Percentiles rank a stretch among this genome's conserved stretches.
phyloP scores from a whole-genome alignment of 2,888 invertebrate genomes.

The Anarsia innoxiella region DNA sequence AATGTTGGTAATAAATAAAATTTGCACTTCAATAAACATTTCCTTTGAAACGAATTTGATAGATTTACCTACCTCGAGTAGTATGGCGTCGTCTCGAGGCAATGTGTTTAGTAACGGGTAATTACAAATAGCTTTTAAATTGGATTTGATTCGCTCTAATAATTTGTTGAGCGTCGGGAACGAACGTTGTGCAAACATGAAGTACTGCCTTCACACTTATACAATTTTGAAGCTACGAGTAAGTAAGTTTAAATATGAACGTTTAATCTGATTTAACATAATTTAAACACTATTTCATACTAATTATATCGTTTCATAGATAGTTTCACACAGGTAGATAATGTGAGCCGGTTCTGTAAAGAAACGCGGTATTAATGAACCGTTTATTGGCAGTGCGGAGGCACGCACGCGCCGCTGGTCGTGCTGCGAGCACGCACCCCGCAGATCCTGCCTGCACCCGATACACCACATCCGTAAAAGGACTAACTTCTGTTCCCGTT shows the following conservation, averaged over 20 bases:
- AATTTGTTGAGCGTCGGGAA: conserved; percentile 31
- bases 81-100: conserved; percentile 16
- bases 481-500: conserved; percentile 59
- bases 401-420: no score
- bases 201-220: conserved; percentile 31
- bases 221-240: no score
- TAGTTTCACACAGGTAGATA: no score
- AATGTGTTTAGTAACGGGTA: conserved; percentile 40
- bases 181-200: conserved; percentile 23
- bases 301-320: no score
- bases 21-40: no score
- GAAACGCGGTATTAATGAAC: conserved; percentile 35
- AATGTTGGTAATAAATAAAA: no score
- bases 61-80: neutral
- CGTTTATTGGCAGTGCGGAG: conserved; percentile 31
- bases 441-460: conserved; percentile 30
- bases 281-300: no score
- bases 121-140: conserved; percentile 55
- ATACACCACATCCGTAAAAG: conserved; percentile 54
- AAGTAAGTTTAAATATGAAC: no score
- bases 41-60: neutral
- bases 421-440: no score
- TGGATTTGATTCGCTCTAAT: conserved; percentile 52
- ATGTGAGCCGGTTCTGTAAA: conserved; percentile 13
- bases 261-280: no score